Evolutionary conservation across 2,113 vertebrate species (phyloP).

Genomic region (Mesocricetus auratus): DNA sequence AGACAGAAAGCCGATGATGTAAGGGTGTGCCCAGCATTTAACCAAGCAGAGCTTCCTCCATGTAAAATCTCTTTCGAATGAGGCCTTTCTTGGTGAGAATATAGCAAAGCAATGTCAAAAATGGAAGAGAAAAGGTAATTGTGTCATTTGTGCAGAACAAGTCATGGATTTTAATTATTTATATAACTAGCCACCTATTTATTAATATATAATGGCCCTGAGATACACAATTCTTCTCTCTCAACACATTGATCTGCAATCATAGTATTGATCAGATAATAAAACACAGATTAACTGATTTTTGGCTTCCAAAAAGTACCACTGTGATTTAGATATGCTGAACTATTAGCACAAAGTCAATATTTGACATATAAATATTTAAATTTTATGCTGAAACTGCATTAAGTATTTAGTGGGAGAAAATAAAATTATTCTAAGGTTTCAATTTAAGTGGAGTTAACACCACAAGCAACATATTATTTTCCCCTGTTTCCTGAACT

Average conservation of each 20-base stretch:
- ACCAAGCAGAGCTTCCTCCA: not conserved
- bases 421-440: constrained; percentile 65
- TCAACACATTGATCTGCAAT: constrained; percentile 78
- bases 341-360: constrained; percentile 83
- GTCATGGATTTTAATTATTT: constrained; percentile 26
- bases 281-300: constrained; percentile 77
- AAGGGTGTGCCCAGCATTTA: not conserved
- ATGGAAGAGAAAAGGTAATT: constrained; percentile 36
- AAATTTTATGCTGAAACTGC: constrained; percentile 82
- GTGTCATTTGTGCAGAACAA: not conserved
- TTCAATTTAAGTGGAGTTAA: constrained; percentile 63
- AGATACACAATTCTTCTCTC: constrained; percentile 74
- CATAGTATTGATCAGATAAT: constrained; percentile 80
- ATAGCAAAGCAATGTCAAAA: constrained; percentile 36
- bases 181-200: constrained; percentile 60
- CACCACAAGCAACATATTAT: constrained; percentile 73
- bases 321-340: constrained; percentile 79
- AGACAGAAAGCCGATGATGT: not conserved
- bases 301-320: constrained; percentile 72
- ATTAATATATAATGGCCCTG: constrained; percentile 1
- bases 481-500: constrained; percentile 44
- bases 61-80: not conserved
- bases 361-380: constrained; percentile 81
- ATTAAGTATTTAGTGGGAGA: constrained; percentile 77
- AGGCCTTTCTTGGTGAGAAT: not conserved